Percentiles rank a stretch among this genome's conserved stretches.
These are phyloP conservation scores for Dendronephthya gigantea DNA, from an alignment of 64 coral and sea anemone species.

Conservation along the genomic window DNA sequence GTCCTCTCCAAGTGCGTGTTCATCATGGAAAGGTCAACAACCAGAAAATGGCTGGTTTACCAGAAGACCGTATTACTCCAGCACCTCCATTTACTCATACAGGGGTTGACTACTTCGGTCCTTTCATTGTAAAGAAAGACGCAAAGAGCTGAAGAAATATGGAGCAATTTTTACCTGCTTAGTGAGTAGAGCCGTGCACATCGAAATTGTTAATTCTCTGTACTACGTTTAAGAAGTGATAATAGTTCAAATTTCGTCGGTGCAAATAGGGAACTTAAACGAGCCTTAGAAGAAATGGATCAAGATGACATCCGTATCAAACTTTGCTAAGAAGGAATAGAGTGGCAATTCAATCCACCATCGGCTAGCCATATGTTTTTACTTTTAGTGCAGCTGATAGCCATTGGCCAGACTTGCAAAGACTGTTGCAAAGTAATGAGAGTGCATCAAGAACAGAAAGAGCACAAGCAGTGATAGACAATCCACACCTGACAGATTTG, in stretches of 20 bases:
- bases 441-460: no score
- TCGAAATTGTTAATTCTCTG: conserved; percentile 11
- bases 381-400: no score
- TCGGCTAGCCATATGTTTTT: no score
- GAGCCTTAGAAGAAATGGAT: conserved; percentile 23
- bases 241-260: conserved; percentile 1
- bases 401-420: no score
- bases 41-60: conserved; percentile 4
- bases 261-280: background rate
- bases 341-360: no score
- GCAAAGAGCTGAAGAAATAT: no score
- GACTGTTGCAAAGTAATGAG: no score
- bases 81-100: conserved; percentile 7
- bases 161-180: conserved; percentile 15
- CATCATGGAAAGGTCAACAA: background rate
- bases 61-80: background rate
- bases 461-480: no score
- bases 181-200: conserved; percentile 10
- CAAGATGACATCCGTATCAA: conserved; percentile 11
- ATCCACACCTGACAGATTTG: no score
- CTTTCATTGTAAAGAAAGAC: no score
- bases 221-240: background rate
- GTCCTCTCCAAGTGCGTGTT: no score
- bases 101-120: no score
- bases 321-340: conserved; percentile 10